Base-by-base conservation (phyloP, 2,797 vertebrate genomes). In the Enteromius argenteus region DNA sequence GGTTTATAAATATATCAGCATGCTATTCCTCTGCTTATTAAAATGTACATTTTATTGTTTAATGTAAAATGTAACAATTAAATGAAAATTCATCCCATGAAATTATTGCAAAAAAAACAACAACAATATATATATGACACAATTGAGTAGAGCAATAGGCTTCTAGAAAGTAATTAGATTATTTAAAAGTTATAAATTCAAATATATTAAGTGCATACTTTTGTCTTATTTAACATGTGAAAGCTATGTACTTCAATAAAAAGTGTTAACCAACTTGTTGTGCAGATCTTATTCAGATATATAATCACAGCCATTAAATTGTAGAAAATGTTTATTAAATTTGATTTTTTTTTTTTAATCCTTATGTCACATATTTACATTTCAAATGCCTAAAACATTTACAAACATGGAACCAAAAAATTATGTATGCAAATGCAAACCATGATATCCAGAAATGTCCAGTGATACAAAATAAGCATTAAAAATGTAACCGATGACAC, bases 291-390 rank as follows among this genome's bases (percentile, higher is more conserved):
- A 75, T 66, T 64, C 27, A 87, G 82, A 69, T 75, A 88, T 62
- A 53, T 80, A 80, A 84, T 77, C 88, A 91, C 87, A 85, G 76
- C 81, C 73, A 75, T 88, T 78, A 87, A 87, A 87, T 88, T 86
- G 88, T 90, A 89, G 85, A 86, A 90, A 90, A 88, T 87, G 85
- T 89, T 87, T 88, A 86, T 87, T 88, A 86, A 89, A 89, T 88
- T 89, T 82, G 79, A 84, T 75, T 80, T 80, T 72, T 80, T 85
- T 92, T 92, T 85, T 92, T 90, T 42, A 91, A 90, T 93, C 93
- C 93, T 91, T 90, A 92, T 91, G 93, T 88, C 91, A 87, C 91
- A 89, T 89, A 89, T 89, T 85, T 89, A 89, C 88, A 89, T 86
- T 89, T 87, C 82, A 89, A 83, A 89, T 85, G 88, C 86, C 80